Evolutionary conservation across 2,113 vertebrate genomes (phyloP).

Genomic region (Pteruthius melanotis): DNA sequence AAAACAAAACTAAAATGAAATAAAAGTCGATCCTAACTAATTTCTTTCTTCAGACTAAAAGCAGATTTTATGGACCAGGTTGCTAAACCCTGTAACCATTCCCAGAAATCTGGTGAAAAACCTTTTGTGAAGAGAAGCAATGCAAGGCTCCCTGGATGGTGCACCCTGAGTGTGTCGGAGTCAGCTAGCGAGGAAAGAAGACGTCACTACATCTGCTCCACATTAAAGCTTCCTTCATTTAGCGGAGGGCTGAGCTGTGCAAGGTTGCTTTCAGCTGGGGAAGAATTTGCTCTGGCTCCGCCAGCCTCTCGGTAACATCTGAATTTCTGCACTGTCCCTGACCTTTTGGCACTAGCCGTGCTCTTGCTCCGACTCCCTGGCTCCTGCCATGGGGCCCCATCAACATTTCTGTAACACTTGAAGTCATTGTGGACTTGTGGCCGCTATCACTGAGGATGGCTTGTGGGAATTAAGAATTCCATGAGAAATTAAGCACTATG

Average conservation of each 20-base stretch:
- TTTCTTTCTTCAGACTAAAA: not conserved
- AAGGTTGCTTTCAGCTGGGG: not conserved
- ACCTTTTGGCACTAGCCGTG: slow-evolving; percentile 37
- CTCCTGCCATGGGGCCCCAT: not conserved
- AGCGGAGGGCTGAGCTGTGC: not conserved
- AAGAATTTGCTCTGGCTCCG: slow-evolving; percentile 3
- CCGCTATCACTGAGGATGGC: accelerated
- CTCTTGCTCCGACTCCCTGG: not conserved
- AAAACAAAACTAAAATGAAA: not conserved
- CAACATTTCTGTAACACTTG: not conserved
- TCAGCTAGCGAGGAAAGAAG: not conserved
- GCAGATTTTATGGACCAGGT: not conserved
- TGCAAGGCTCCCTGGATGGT: accelerated
- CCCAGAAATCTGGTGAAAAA: not conserved
- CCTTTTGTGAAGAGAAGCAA: not conserved
- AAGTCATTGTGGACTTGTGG: not conserved
- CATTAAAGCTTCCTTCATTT: slow-evolving; percentile 2
- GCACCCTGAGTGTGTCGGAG: accelerated
- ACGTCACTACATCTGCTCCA: slow-evolving; percentile 43
- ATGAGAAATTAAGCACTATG: not conserved
- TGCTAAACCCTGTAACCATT: not conserved
- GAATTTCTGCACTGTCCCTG: slow-evolving; percentile 1
- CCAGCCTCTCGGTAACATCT: not conserved
- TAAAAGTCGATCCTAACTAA: not conserved
- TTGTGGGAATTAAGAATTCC: not conserved